These are phyloP conservation scores for Caenorhabditis panamensis DNA, from an alignment of 2,888 invertebrate species.

Conservation along the genomic window DNA sequence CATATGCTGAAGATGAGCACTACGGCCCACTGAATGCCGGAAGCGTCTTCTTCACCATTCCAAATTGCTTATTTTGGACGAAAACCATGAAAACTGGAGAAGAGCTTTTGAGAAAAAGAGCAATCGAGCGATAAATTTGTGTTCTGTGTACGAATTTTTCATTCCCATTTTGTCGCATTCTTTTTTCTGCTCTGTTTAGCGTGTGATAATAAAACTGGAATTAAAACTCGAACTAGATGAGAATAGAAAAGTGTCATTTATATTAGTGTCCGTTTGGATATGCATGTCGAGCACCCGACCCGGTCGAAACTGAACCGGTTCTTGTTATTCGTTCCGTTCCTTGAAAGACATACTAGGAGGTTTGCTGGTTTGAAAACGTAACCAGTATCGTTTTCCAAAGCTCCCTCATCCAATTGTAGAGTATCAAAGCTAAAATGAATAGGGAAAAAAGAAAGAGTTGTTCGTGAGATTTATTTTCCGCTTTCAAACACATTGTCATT, in stretches of 20 bases:
- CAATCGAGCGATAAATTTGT: background rate
- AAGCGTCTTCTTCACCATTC: conserved; percentile 9
- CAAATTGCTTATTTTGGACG: conserved; percentile 38
- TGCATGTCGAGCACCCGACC: conserved; percentile 10
- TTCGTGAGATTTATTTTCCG: conserved; percentile 14
- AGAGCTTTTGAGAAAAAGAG: background rate
- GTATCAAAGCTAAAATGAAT: background rate
- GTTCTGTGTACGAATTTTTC: conserved; percentile 8
- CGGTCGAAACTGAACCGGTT: background rate
- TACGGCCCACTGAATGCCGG: conserved; percentile 6
- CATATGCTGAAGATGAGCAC: conserved; percentile 50
- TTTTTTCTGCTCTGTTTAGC: background rate
- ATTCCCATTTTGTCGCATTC: background rate
- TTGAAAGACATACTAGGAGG: background rate
- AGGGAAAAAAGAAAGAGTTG: background rate
- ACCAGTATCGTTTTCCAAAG: too few species aligned
- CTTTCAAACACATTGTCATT: conserved; percentile 21
- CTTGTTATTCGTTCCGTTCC: conserved; percentile 41
- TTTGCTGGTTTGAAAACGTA: too few species aligned
- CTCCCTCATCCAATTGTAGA: too few species aligned
- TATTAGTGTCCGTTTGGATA: conserved; percentile 26
- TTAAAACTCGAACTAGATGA: background rate
- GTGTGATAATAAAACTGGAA: background rate
- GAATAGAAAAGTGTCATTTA: conserved; percentile 6
- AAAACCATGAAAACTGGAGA: conserved; percentile 22